A percentile compares a stretch with the other conserved stretches of the same genome.
These are phyloP conservation scores for Abrostola triplasia DNA, from an alignment of 2,888 invertebrate species.

Conservation along the genomic window DNA sequence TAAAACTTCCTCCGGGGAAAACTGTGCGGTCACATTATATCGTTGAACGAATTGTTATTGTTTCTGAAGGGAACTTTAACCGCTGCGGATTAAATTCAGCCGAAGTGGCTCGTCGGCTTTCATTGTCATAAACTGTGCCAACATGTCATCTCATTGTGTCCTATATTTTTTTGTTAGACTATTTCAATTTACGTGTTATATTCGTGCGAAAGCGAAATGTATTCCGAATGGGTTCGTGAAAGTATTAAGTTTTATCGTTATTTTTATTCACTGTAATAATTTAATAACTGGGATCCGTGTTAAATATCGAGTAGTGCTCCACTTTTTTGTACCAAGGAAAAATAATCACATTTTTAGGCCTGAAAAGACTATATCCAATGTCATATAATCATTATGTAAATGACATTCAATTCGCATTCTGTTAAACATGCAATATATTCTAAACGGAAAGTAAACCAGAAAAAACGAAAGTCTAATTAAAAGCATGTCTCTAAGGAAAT, in stretches of 20 bases:
- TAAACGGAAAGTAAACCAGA: no score
- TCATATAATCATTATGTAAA: no score
- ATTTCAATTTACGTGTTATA: slow-evolving; percentile 51
- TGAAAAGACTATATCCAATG: no score
- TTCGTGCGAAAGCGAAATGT: slow-evolving; percentile 42
- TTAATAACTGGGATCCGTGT: slow-evolving; percentile 19
- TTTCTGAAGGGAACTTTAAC: slow-evolving; percentile 79
- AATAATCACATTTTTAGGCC: no score
- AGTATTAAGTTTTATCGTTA: slow-evolving; percentile 33
- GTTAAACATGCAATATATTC: no score
- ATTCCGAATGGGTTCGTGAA: slow-evolving; percentile 29
- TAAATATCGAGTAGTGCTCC: neutral
- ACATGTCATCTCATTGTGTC: slow-evolving; percentile 59
- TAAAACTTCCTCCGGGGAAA: slow-evolving; percentile 76
- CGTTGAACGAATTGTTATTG: slow-evolving; percentile 79
- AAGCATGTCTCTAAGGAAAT: no score
- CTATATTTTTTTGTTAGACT: slow-evolving; percentile 51
- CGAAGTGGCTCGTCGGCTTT: slow-evolving; percentile 66
- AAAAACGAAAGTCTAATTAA: no score
- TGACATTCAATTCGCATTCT: no score
- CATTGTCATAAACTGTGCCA: slow-evolving; percentile 61
- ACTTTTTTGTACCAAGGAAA: neutral
- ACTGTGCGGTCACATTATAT: slow-evolving; percentile 77
- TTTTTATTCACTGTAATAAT: slow-evolving; percentile 39
- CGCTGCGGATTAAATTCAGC: slow-evolving; percentile 71